A percentile compares a stretch with the other conserved stretches of the same genome.
These are phyloP conservation scores for Lycocerus yunnanus DNA, from an alignment of 2,888 invertebrate genomes.

Conservation along the genomic window DNA sequence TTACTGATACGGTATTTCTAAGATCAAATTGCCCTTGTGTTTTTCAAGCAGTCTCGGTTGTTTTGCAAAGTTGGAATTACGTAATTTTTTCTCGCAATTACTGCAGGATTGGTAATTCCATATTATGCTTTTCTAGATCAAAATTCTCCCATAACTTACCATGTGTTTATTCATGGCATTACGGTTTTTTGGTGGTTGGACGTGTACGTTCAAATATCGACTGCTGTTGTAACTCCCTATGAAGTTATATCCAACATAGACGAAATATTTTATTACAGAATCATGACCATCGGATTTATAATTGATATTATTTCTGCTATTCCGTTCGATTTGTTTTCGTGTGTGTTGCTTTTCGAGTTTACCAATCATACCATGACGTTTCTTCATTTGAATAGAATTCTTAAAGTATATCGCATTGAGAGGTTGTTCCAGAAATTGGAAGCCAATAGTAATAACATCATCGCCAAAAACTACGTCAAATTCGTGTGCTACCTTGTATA, in stretches of 20 bases:
- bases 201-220: conserved; percentile 28
- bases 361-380: conserved; percentile 9
- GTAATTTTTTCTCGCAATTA: conserved; percentile 19
- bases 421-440: not conserved
- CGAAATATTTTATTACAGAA: conserved; percentile 20
- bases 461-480: not conserved
- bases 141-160: not conserved
- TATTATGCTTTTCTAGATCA: conserved; percentile 24
- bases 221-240: conserved; percentile 20
- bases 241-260: conserved; percentile 16
- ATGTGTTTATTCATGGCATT: conserved; percentile 3
- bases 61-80: conserved; percentile 16
- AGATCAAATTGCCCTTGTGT: conserved; percentile 32
- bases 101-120: conserved; percentile 12
- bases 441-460: not conserved
- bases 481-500: not conserved
- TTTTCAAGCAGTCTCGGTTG: conserved; percentile 26
- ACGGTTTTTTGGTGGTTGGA: conserved; percentile 23
- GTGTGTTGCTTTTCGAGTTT: conserved; percentile 12
- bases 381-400: conserved; percentile 25
- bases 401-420: conserved; percentile 28
- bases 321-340: conserved; percentile 30
- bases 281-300: conserved; percentile 19
- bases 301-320: conserved; percentile 26
- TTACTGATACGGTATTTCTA: conserved; percentile 30